Conservation (phyloP, 2,797 vertebrate species). For the Eulemur albifrons region DNA sequence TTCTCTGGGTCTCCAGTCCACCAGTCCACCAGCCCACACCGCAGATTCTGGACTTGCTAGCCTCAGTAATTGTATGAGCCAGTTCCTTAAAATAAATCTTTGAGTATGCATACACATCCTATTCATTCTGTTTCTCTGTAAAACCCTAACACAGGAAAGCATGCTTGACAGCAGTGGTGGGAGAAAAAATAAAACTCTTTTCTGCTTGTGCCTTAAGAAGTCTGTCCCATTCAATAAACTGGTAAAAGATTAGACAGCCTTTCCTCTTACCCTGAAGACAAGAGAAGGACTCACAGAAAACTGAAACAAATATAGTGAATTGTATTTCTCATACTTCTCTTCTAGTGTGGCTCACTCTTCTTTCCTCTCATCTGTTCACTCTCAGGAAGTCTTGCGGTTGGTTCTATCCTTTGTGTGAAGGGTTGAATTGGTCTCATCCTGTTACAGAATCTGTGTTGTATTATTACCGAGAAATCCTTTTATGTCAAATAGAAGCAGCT, state of each 20-base stretch:
- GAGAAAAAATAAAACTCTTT: background rate
- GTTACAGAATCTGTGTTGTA: background rate
- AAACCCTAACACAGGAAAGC: background rate
- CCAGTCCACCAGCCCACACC: accelerated
- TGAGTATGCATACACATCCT: background rate
- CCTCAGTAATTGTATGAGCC: background rate
- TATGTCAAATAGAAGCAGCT: background rate
- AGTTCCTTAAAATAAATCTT: background rate
- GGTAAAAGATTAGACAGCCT: background rate
- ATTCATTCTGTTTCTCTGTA: background rate
- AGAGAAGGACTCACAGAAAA: background rate
- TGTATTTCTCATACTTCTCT: background rate
- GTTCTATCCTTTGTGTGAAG: background rate
- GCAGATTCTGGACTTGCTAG: background rate
- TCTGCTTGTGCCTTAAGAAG: background rate
- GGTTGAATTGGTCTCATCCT: background rate
- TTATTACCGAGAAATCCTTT: background rate
- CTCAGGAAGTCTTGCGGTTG: background rate
- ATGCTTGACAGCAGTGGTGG: background rate
- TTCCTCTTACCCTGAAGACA: background rate
- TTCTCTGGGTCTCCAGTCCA: background rate
- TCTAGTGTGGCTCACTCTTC: background rate
- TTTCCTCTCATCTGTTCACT: background rate
- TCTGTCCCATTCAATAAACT: background rate
- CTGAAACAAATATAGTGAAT: background rate